Evolutionary conservation across 2,113 vertebrate genomes (phyloP).

Genomic region (Saguinus imperator): DNA sequence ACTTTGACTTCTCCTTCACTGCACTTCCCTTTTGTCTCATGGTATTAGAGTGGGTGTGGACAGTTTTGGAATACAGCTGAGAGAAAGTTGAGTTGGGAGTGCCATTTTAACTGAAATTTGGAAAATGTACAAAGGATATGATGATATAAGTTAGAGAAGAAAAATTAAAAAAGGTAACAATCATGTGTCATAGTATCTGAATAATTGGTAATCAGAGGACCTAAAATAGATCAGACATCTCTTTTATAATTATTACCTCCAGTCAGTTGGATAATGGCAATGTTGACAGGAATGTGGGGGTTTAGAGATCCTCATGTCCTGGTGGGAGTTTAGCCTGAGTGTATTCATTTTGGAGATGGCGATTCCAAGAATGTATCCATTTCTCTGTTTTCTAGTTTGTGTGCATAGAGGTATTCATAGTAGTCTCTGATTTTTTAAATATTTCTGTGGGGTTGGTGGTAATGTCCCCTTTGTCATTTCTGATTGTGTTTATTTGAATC

Average conservation of each 20-base stretch:
- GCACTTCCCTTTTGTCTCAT: not conserved
- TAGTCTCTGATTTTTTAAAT: too few relatives aligned
- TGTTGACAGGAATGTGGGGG: not conserved
- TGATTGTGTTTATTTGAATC: too few relatives aligned
- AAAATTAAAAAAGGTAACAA: not conserved
- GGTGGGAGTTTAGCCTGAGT: not conserved
- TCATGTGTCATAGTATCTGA: not conserved
- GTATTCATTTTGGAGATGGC: not conserved
- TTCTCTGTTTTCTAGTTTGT: too few relatives aligned
- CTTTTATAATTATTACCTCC: not conserved
- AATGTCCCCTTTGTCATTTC: too few relatives aligned
- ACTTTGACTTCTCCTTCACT: too few relatives aligned
- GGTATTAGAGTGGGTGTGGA: not conserved
- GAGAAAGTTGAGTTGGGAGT: not conserved
- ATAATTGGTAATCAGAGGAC: not conserved
- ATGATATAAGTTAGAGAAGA: not conserved
- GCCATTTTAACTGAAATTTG: not conserved
- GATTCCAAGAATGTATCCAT: not conserved
- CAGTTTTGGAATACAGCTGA: not conserved
- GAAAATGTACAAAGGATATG: not conserved
- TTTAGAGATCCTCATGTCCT: not conserved
- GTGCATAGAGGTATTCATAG: too few relatives aligned
- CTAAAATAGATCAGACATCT: not conserved
- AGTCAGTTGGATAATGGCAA: not conserved
- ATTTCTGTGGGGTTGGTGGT: too few relatives aligned